Conservation (phyloP, 2,888 invertebrate species). For the Epistrophe grossulariae region DNA sequence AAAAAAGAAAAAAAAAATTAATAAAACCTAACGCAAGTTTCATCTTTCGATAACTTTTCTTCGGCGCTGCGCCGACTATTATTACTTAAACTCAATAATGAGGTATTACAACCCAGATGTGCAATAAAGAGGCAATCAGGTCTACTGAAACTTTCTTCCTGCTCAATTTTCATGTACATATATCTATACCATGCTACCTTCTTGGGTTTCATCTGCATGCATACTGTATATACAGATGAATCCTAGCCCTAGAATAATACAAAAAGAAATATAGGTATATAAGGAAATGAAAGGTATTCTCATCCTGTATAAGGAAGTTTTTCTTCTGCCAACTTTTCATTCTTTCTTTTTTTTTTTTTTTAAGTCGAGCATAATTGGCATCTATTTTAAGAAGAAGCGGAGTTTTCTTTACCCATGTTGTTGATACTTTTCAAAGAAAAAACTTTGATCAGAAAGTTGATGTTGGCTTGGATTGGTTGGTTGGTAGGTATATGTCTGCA, state of each 20-base stretch:
- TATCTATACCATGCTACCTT: neutral
- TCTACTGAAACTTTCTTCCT: conserved; percentile 66
- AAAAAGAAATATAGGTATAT: neutral
- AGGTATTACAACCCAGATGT: conserved; percentile 75
- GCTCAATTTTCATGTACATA: conserved; percentile 3
- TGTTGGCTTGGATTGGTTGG: conserved; percentile 4
- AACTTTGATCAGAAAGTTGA: conserved; percentile 65
- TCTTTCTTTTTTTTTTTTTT: conserved; percentile 6
- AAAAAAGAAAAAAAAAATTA: conserved; percentile 6
- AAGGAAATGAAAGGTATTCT: conserved; percentile 31
- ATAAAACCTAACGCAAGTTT: conserved; percentile 49
- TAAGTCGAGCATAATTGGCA: conserved; percentile 67
- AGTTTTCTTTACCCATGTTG: conserved; percentile 49
- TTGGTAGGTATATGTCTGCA: neutral
- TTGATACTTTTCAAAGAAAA: conserved; percentile 56
- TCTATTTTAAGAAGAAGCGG: conserved; percentile 69
- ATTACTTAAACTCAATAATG: conserved; percentile 74
- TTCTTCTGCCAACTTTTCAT: conserved; percentile 54
- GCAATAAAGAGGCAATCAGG: conserved; percentile 75
- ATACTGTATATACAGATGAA: conserved; percentile 41
- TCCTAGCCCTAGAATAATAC: conserved; percentile 12
- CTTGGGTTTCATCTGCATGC: conserved; percentile 35
- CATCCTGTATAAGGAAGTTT: conserved; percentile 55
- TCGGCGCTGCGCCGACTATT: conserved; percentile 51
- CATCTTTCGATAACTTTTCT: conserved; percentile 63